Evolutionary conservation across 1,140 invertebrate species (phyloP), one percentile per base, ranked within the genome.

Genomic region (Drosophila erecta): DNA sequence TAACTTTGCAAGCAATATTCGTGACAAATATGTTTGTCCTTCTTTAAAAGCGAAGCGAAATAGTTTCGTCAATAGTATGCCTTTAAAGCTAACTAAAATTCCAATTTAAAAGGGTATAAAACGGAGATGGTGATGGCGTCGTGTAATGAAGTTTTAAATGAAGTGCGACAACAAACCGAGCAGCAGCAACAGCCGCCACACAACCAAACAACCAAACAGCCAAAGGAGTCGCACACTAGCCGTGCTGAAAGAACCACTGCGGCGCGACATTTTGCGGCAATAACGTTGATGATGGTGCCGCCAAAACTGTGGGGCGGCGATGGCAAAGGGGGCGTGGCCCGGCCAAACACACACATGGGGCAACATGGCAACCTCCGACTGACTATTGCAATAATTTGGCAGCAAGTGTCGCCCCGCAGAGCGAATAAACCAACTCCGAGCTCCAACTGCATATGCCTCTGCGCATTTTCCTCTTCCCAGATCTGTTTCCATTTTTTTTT

Each of bases 91-190:
- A 51, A 11, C 14, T 2, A 4, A 22, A 6, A 15, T 51, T 27
- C 60, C 37, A 22, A 30, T 12, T 37, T 15, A 11, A 53, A n/a
- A 37, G 46, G 12, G 22, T 30, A 17, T 20, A 5, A 30, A 7
- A 41, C 35, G 24, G 35, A 38, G 44, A 65, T 53, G 37, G 41
- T n/a, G 73, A 24, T 69, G 51, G 71, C 44, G 47, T 58, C 61
- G 41, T 86, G 70, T 86, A 86, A 86, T 86, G 83, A 87, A 86
- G 83, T 86, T 86, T 86, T 72, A 86, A 86, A 86, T 87, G 83
- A 87, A 86, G 83, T 87, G 83, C 75, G 78, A 87, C 83, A 86
- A 80, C 81, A 72, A 84, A 76, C 80, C 76, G 27, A 79, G 69
- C 58, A 72, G 41, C 79, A 43, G 22, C 58, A 55, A 47, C 24